Evolutionary conservation across 1,140 invertebrate genomes (phyloP), one percentile per base, ranked within the genome.

Genomic region (Gonatopus flavifemur): DNA sequence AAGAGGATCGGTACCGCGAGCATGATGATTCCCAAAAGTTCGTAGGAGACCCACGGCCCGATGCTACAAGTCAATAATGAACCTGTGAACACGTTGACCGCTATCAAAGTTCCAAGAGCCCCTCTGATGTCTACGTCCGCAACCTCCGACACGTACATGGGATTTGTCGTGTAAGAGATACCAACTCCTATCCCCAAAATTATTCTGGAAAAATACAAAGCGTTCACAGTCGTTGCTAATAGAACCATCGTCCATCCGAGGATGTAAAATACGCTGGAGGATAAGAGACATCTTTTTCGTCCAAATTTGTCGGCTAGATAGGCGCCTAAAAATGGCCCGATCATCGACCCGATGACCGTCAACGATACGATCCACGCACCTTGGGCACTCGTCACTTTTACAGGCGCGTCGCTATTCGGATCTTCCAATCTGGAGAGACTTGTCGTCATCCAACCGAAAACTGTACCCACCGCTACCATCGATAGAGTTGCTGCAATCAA

Each of bases 71-170:
- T 83, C 2, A 86, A 67, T 5, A 91, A 67, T 39, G 90, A 90
- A 1, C 90, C 90, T 9, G 88, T 76, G 46, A 75, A 78, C 2
- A 78, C 74, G 44, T 78, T 78, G 1, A 88, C 81, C 19, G 88
- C 86, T 42, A 87, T 85, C 9, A 87, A 76, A 1, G 87, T 85
- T 0, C 87, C 84, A 53, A 89, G 78, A 1, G 85, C 81, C 0
- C 90, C 89, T 7, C 89, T 73, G 12, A 89, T 83, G 40, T 83
- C 80, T 53, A 83, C 73, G 35, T 86, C 82, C 24, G 88, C 79
- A 25, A 90, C 81, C 76, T 88, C 85, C 35, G 84, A 82, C 15
- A 89, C 73, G 66, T 87, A 89, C 79, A 87, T 86, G 0, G 86
- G 86, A n/a, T 85, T 83, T 1, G 81, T 78, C 1, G 86, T 86